phyloP scores from a whole-genome alignment of 2,113 vertebrate genomes.

The Artemisiospiza belli region DNA sequence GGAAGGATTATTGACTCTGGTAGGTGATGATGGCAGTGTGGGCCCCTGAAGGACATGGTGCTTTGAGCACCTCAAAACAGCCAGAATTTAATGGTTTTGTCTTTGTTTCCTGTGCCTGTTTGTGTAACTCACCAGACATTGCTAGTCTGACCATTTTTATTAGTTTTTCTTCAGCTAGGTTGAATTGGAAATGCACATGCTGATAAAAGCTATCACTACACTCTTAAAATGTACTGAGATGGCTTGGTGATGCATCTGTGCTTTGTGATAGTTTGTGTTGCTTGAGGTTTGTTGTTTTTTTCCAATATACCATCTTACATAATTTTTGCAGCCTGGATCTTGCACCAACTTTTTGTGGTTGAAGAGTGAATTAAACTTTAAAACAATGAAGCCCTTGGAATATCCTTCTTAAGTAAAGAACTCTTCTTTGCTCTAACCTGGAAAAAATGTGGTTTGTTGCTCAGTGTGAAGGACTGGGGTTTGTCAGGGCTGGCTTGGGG shows the following conservation, averaged over 20 bases:
- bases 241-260: neutral
- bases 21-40: neutral
- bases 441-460: neutral
- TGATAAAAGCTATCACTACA: neutral
- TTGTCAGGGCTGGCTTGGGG: neutral
- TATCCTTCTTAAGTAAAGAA: neutral
- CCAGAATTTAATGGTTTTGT: neutral
- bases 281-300: neutral
- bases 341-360: neutral
- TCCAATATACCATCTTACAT: accelerated
- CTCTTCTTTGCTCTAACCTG: neutral
- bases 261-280: neutral
- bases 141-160: neutral
- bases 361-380: neutral
- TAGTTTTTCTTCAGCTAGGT: neutral
- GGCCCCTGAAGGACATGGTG: accelerated
- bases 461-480: neutral
- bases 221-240: neutral
- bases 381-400: neutral
- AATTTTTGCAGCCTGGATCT: neutral
- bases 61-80: accelerated
- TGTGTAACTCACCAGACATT: neutral
- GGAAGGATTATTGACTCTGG: neutral
- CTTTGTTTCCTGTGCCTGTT: neutral
- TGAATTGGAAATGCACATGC: neutral